Base-by-base conservation (phyloP, 2,888 invertebrate species). In the Archips crataeganus region DNA sequence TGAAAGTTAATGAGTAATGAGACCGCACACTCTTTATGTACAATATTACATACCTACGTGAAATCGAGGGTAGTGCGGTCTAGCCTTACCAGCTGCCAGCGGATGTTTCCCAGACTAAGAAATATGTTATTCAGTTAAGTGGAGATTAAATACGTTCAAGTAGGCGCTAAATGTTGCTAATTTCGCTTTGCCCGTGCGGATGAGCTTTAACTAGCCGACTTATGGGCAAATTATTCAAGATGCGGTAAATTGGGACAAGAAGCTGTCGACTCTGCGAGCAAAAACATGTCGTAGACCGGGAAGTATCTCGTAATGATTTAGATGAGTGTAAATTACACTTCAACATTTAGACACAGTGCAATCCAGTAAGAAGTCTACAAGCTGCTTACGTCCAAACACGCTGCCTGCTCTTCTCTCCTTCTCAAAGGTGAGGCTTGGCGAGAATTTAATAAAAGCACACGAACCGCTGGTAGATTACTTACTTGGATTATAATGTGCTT, bases 81-180 rank as follows among this genome's bases (percentile, higher is more conserved):
- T 63, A 68, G 67, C 65, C 59, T 39, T 15, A 23, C 32, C 39
- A 32, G 45, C 77, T 57, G 60, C 39, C 77, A 76, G 80, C 88
- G 90, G 89, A 90, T 86, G 89, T 84, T 80, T 82, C 76, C 84
- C 87, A 90, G 89, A 89, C 90, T 74, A 75, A 65, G 71, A 77
- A 75, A 77, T 78, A 77, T 77, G 76, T 79, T 79, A 79, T 79
- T 83, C 82, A 85, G 79, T 80, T 84, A 86, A 85, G 82, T 84
- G 85, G 81, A 82, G 81, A 85, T 83, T 84, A 86, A 87, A 84
- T 82, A 85, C 80, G 77, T 79, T 79, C 80, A 82, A 79, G 78
- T 81, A 87, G 82, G 84, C 82, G 84, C 77, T 86, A 87, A 88
- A 81, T 84, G 79, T 81, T 75, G 79, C 81, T 87, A 84, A 87